A percentile compares a stretch with the other conserved stretches of the same genome.
phyloP scores from a whole-genome alignment of 2,797 vertebrate genomes.

The Myiotriccus ornatus region DNA sequence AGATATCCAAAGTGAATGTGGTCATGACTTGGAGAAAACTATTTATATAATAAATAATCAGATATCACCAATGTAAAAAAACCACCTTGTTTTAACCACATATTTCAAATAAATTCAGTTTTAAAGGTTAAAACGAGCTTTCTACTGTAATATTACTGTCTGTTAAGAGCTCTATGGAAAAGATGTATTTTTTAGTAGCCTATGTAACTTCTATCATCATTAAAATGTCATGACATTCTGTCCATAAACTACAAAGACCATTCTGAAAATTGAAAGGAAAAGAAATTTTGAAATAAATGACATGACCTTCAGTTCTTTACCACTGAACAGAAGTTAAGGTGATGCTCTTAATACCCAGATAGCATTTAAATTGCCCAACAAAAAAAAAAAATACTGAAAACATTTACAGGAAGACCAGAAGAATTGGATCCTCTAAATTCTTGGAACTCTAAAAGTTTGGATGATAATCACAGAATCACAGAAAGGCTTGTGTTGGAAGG shows the following conservation, averaged over 20 bases:
- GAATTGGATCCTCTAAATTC: background rate
- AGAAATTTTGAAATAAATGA: background rate
- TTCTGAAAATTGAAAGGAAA: background rate
- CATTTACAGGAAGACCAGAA: background rate
- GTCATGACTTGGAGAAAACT: background rate
- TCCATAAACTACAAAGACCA: background rate
- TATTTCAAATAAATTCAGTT: background rate
- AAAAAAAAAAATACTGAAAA: background rate
- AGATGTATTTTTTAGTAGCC: background rate
- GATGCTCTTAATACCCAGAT: background rate
- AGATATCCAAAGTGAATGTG: background rate
- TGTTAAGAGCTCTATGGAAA: background rate
- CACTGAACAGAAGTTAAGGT: background rate
- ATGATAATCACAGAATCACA: background rate
- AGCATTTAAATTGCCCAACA: background rate
- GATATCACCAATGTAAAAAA: background rate
- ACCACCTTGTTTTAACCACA: background rate
- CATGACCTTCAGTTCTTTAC: conserved; percentile 5
- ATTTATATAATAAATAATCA: background rate
- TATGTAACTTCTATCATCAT: background rate
- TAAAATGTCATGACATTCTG: background rate
- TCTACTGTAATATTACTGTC: background rate
- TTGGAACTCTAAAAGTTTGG: background rate
- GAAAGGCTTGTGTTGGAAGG: background rate
- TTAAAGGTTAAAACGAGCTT: background rate